Conservation (phyloP, 2,797 vertebrate species). For the Catamblyrhynchus diadema region DNA sequence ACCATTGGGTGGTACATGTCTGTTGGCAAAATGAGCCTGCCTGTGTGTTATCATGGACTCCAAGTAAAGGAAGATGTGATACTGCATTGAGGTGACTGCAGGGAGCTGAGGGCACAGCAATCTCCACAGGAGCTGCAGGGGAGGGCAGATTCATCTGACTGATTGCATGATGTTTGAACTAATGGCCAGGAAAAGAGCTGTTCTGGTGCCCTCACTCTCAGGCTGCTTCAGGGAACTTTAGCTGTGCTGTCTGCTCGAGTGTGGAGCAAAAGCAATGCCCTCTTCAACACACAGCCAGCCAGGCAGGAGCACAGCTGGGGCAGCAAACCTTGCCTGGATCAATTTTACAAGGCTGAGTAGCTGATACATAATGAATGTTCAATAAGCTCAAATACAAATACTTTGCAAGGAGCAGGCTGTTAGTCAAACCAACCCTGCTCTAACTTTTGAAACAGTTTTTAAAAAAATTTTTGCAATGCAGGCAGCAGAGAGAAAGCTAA, state of each 20-base stretch:
- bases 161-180: conserved; percentile 76
- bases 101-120: conserved; percentile 77
- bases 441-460: background rate
- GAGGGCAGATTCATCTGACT: conserved; percentile 73
- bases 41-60: conserved; percentile 74
- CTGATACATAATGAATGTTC: conserved; percentile 6
- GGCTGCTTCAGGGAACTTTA: conserved; percentile 65
- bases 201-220: conserved; percentile 64
- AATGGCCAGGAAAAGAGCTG: conserved; percentile 78
- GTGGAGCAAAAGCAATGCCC: conserved; percentile 4
- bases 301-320: background rate
- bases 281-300: background rate
- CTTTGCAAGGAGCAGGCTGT: background rate
- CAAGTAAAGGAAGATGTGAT: conserved; percentile 75
- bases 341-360: background rate
- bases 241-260: conserved; percentile 51
- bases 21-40: conserved; percentile 76
- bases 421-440: background rate
- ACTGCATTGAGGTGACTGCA: conserved; percentile 65
- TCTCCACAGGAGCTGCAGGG: conserved; percentile 70
- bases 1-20: conserved; percentile 64
- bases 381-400: background rate
- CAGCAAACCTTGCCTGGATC: background rate
- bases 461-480: fast-evolving
- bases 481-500: background rate